Evolutionary conservation across 2,888 invertebrate genomes (phyloP).

Genomic region (Helobdella robusta): DNA sequence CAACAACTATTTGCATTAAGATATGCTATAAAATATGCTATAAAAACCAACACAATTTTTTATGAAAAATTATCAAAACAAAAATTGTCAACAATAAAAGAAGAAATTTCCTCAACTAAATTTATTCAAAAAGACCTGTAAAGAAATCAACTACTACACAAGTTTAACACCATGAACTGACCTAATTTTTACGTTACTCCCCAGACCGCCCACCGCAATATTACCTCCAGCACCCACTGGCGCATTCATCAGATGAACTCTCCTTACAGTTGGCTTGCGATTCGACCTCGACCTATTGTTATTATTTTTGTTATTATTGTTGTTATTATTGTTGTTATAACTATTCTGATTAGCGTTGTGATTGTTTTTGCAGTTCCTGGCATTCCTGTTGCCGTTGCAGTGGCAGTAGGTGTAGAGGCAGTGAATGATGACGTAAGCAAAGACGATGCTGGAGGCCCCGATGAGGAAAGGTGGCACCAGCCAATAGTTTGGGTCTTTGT

Average conservation of each 20-base stretch:
- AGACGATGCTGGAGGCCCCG: constrained; percentile 33
- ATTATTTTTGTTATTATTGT: background rate
- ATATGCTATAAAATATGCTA: no score
- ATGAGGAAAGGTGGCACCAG: constrained; percentile 35
- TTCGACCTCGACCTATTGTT: background rate
- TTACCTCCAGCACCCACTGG: background rate
- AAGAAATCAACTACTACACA: no score
- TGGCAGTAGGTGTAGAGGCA: constrained; percentile 34
- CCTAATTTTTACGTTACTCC: constrained; percentile 14
- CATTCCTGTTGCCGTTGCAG: constrained; percentile 24
- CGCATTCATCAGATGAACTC: constrained; percentile 22
- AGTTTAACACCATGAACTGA: no score
- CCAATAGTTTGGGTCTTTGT: constrained; percentile 29
- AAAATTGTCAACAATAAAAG: no score
- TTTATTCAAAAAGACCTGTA: no score
- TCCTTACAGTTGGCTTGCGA: constrained; percentile 12
- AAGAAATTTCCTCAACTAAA: no score
- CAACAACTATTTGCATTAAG: no score
- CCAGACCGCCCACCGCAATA: background rate
- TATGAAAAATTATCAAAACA: no score
- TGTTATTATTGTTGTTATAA: no score
- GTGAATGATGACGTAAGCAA: constrained; percentile 32
- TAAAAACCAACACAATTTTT: no score
- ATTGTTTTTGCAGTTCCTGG: background rate
- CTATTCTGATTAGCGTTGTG: no score